Conservation (phyloP, 2,797 vertebrate genomes). For the Rhinophrynus dorsalis region DNA sequence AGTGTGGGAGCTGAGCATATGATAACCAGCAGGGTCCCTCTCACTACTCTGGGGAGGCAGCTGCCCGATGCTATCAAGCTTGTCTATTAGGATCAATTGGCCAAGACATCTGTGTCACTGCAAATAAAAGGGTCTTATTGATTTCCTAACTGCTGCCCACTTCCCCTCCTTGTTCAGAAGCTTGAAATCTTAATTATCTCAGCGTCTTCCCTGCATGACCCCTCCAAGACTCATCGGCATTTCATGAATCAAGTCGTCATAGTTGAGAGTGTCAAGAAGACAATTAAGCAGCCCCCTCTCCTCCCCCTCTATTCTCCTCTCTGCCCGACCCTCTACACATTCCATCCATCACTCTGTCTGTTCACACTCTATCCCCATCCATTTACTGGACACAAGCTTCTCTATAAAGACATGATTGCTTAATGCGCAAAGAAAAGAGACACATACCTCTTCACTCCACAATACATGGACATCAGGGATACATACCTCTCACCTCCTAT, state of each 20-base stretch:
- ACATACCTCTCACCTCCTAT: too few species aligned
- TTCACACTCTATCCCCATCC: constrained; percentile 9
- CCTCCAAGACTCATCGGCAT: constrained; percentile 68
- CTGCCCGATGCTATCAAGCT: constrained; percentile 86
- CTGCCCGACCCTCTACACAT: constrained; percentile 64
- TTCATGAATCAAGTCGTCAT: constrained; percentile 76
- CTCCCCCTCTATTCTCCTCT: constrained; percentile 62
- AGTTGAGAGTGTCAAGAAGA: constrained; percentile 77
- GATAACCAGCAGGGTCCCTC: constrained; percentile 42
- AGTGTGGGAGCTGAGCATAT: constrained; percentile 53
- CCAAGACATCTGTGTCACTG: constrained; percentile 98
- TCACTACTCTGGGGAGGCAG: constrained; percentile 71
- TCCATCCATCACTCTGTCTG: constrained; percentile 26
- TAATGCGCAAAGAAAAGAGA: not conserved
- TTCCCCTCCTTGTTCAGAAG: constrained; percentile 87
- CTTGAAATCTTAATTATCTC: constrained; percentile 98
- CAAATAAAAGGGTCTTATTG: constrained; percentile 98
- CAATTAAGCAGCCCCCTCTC: constrained; percentile 71
- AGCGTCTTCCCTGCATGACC: constrained; percentile 78
- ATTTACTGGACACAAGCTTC: constrained; percentile 27
- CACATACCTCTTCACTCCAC: too few species aligned
- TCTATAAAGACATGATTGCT: not conserved
- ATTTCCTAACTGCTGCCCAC: constrained; percentile 95
- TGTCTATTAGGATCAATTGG: constrained; percentile 99
- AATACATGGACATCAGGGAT: too few species aligned